phyloP scores from a whole-genome alignment of 2,888 invertebrate species.

The Leucozona laternaria region DNA sequence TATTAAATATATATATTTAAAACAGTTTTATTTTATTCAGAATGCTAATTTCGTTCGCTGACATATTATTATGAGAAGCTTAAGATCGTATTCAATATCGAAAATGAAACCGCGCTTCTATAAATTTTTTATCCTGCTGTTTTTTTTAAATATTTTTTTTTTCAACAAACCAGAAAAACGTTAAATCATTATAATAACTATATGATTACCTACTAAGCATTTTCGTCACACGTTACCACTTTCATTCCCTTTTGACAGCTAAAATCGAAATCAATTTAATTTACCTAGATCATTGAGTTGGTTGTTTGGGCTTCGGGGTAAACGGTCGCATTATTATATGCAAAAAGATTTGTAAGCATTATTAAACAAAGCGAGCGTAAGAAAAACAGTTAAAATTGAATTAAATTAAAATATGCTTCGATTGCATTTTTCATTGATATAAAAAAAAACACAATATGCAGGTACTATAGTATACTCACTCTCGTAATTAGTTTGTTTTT shows the following conservation, averaged over 20 bases:
- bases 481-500: background rate
- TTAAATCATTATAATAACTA: background rate
- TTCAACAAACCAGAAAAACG: background rate
- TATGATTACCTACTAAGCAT: background rate
- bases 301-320: conserved; percentile 2
- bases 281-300: background rate
- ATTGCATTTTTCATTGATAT: conserved; percentile 3
- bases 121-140: background rate
- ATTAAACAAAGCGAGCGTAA: background rate
- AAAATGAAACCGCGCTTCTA: background rate
- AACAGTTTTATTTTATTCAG: no score
- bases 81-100: background rate
- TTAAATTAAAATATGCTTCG: conserved; percentile 2
- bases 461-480: background rate
- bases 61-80: background rate
- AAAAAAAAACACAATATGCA: background rate
- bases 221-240: background rate
- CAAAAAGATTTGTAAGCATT: conserved; percentile 2
- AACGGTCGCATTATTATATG: conserved; percentile 11
- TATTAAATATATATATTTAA: no score
- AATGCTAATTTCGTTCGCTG: background rate
- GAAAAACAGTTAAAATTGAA: background rate
- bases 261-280: background rate
- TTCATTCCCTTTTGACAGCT: background rate
- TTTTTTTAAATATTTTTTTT: background rate